These are phyloP conservation scores for human (Homo sapiens) DNA, from an alignment of 2,113 vertebrate species.

Conservation along the genomic window GRCh38 chr7:123564001-123564500, in stretches of 20 bases:
- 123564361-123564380: neutral
- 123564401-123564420: neutral
- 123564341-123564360: neutral
- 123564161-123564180: neutral
- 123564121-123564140: neutral
- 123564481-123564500: neutral
- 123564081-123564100: neutral
- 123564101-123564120: neutral
- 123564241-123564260: neutral
- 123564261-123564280: neutral
- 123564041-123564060: neutral
- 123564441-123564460: neutral
- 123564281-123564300: neutral
- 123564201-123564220: neutral
- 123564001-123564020: neutral
- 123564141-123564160: neutral
- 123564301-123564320: neutral
- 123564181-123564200: neutral
- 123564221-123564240: neutral
- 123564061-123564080: neutral
- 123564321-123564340: neutral
- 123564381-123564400: neutral
- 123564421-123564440: neutral
- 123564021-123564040: neutral
- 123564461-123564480: neutral